Percentiles rank a stretch among this genome's conserved stretches.
phyloP scores from a whole-genome alignment of 2,113 vertebrate genomes.

The Aepyceros melampus region DNA sequence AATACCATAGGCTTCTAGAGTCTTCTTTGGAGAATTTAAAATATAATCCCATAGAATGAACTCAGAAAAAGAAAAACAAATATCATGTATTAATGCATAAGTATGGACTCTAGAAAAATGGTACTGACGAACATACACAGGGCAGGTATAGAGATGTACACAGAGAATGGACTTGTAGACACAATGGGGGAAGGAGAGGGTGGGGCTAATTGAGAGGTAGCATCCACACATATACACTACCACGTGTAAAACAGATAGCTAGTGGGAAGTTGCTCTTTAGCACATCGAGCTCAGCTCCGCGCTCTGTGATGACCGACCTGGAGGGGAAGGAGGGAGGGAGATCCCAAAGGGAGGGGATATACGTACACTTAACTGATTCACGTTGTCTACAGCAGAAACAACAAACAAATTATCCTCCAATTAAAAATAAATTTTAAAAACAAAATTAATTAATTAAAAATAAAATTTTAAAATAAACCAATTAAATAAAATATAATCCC shows the following conservation, averaged over 20 bases:
- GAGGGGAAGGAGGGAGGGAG: background rate
- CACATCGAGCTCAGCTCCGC: background rate
- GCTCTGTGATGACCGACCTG: background rate
- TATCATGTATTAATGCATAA: background rate
- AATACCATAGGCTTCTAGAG: background rate
- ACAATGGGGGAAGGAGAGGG: background rate
- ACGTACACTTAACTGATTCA: background rate
- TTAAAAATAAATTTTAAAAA: background rate
- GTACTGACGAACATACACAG: background rate
- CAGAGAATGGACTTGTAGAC: background rate
- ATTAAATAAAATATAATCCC: background rate
- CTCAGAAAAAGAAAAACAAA: background rate
- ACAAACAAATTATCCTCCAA: background rate
- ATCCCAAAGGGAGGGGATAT: background rate
- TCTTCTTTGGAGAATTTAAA: constrained; percentile 22
- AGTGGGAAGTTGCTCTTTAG: background rate
- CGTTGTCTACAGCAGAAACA: background rate
- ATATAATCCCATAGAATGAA: background rate
- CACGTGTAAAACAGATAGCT: background rate
- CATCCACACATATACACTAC: background rate
- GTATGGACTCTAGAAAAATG: background rate
- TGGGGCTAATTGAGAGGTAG: background rate
- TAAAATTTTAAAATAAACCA: background rate
- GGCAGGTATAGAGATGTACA: background rate
- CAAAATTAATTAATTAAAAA: background rate